Conservation (phyloP, 1,140 invertebrate genomes). For the Diorhabda elongata region DNA sequence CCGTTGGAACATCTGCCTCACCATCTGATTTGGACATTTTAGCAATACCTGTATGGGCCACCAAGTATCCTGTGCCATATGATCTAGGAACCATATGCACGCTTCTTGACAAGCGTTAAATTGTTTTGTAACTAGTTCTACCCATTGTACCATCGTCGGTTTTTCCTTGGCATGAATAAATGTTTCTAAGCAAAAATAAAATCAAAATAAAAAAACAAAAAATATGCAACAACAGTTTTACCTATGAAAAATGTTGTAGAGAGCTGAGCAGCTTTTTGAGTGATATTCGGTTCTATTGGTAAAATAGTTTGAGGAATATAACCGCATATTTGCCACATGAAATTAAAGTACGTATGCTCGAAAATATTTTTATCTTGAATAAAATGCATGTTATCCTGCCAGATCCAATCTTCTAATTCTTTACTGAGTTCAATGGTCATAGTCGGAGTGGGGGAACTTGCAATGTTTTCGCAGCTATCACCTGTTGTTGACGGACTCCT, state of each 20-base stretch:
- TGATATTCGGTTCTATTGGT: constrained; percentile 71
- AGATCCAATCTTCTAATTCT: constrained; percentile 86
- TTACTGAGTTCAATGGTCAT: constrained; percentile 63
- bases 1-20: constrained; percentile 89
- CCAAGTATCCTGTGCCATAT: constrained; percentile 89
- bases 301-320: constrained; percentile 86
- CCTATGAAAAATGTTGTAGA: constrained; percentile 87
- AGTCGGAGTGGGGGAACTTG: constrained; percentile 28
- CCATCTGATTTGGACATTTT: constrained; percentile 94
- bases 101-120: constrained; percentile 87
- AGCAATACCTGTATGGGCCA: constrained; percentile 90
- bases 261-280: constrained; percentile 79
- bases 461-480: constrained; percentile 40
- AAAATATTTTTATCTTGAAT: constrained; percentile 93
- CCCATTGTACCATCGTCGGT: constrained; percentile 95
- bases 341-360: constrained; percentile 93
- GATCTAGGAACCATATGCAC: constrained; percentile 88
- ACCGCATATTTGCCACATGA: constrained; percentile 94
- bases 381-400: constrained; percentile 94
- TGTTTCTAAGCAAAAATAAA: constrained; percentile 60
- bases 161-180: constrained; percentile 97
- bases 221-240: not conserved
- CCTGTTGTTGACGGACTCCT: constrained; percentile 44
- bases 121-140: constrained; percentile 89
- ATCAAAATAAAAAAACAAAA: not conserved